Evolutionary conservation across 1,140 invertebrate species (phyloP).

Genomic region (Zaprionus davidi): DNA sequence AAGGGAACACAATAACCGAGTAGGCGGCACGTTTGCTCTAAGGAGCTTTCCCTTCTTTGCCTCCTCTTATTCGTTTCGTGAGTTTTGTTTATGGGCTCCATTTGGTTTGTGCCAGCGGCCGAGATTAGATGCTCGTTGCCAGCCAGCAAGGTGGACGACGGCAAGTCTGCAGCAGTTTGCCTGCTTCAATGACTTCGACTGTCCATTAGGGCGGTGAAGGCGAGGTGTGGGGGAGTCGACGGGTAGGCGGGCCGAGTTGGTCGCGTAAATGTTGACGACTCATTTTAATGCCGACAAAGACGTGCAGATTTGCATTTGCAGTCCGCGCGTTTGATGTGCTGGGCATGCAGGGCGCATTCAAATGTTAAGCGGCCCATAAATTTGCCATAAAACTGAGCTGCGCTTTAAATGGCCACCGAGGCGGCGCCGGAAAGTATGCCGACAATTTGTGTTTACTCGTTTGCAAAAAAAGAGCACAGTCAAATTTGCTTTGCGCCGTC

Average conservation of each 20-base stretch:
- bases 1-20: constrained; percentile 33
- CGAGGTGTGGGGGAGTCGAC: background rate
- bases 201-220: background rate
- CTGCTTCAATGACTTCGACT: background rate
- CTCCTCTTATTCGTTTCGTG: constrained; percentile 21
- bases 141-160: constrained; percentile 52
- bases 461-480: constrained; percentile 49
- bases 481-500: constrained; percentile 60
- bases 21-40: constrained; percentile 55
- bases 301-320: constrained; percentile 63
- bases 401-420: constrained; percentile 41
- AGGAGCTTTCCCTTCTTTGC: constrained; percentile 13
- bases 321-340: constrained; percentile 26
- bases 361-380: constrained; percentile 58
- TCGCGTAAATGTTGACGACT: constrained; percentile 54
- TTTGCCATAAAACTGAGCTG: constrained; percentile 39
- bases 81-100: constrained; percentile 71
- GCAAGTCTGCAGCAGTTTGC: constrained; percentile 5
- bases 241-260: constrained; percentile 11
- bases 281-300: constrained; percentile 62
- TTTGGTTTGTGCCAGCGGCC: constrained; percentile 57
- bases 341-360: constrained; percentile 29
- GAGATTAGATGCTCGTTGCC: constrained; percentile 58
- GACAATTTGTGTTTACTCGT: constrained; percentile 54
- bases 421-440: constrained; percentile 50